phyloP scores from a whole-genome alignment of 2,113 vertebrate genomes.

The Cepphus grylle region DNA sequence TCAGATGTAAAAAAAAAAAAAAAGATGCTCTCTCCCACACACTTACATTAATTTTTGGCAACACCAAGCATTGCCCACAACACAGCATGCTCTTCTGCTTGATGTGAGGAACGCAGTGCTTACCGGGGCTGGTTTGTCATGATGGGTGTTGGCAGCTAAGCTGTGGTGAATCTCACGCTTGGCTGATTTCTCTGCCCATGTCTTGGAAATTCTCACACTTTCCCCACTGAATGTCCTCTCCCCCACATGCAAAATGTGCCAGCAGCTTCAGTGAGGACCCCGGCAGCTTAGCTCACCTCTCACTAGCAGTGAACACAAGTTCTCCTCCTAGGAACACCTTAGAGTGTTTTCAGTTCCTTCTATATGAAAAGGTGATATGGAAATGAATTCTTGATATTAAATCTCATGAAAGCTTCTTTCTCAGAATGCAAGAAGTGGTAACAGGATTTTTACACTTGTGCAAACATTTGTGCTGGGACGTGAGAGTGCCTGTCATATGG shows the following conservation, averaged over 20 bases:
- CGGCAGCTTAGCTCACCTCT: neutral
- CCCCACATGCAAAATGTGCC: neutral
- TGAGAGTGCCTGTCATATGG: fast-evolving
- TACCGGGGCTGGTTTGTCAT: neutral
- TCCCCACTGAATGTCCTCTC: neutral
- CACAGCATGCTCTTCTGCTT: neutral
- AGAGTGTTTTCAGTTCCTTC: neutral
- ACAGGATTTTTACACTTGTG: neutral
- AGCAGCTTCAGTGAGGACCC: neutral
- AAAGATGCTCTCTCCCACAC: neutral
- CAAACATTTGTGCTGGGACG: neutral
- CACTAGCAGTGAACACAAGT: neutral
- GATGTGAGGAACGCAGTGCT: neutral
- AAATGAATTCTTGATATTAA: neutral
- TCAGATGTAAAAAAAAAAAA: neutral
- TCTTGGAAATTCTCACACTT: neutral
- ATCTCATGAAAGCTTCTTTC: neutral
- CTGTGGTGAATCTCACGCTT: neutral
- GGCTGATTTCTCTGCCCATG: neutral
- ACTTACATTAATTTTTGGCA: neutral
- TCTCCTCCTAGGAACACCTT: neutral
- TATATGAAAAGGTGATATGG: neutral
- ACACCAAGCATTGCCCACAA: neutral
- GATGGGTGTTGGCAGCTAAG: slow-evolving; percentile 24
- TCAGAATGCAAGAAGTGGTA: fast-evolving